Evolutionary conservation across 2,888 invertebrate species (phyloP), one percentile per base, ranked within the genome.

Genomic region (Lithophane semibrunnea): DNA sequence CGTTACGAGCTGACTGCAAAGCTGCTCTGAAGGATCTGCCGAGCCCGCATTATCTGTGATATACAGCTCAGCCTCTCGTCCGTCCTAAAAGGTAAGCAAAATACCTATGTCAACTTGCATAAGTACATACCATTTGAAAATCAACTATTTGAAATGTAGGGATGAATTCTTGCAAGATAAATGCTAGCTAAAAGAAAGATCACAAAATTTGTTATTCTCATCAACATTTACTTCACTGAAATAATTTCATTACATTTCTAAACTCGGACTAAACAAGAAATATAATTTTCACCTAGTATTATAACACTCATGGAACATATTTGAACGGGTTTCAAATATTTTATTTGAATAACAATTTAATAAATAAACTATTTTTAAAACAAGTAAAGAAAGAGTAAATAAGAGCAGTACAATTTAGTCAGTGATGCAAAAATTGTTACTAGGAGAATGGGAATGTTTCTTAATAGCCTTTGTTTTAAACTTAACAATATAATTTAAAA

Each of bases 21-120:
- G 96, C 96, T 96, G 96, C 95, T 95, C 91, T 89, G 84, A 92
- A 95, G 96, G 96, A 96, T 96, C 94, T 95, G 96, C 96, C 96
- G 95, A 96, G 97, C 96, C 97, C 96, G 93, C 94, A 95, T 95
- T 96, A 97, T 97, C 97, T 97, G 97, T 97, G 97, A 97, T 97
- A 97, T 96, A 96, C 96, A 96, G 97, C 97, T 96, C 97, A 96
- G 97, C 96, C 97, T 96, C 95, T 96, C 94, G 96, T 97, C 97
- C 97, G 97, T 97, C 97, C 97, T 97, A 96, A 94, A 96, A 96
- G 97, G 97, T 96, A 89, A 83, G 86, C 49, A 58, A 69, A 78
- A 37, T 68, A 37, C 37, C 37, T 37, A 24, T 54, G 29, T 64
- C 58, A 56, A 54, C 18, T 54, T 61, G 37, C 42, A 52, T 61